Evolutionary conservation across 37 sponge, comb jelly and placozoan species (phyloP).

Genomic region (Chondrosia reniformis): DNA sequence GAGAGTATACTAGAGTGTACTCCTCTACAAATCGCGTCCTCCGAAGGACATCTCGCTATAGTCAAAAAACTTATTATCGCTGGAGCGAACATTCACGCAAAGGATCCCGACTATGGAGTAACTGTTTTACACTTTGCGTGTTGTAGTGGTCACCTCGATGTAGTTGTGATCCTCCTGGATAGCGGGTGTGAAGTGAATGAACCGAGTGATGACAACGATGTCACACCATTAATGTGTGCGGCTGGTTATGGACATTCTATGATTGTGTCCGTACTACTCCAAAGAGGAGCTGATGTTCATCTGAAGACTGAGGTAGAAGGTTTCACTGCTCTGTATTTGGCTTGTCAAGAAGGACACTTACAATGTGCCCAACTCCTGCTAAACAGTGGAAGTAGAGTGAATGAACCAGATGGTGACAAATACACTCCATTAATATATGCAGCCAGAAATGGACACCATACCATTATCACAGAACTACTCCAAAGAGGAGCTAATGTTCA

Average conservation of each 20-base stretch:
- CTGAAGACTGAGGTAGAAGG: neutral
- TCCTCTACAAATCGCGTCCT: too few species aligned
- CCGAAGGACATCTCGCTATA: too few species aligned
- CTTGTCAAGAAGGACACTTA: neutral
- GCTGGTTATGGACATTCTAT: neutral
- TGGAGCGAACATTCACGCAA: too few species aligned
- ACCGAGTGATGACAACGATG: neutral
- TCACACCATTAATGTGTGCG: neutral
- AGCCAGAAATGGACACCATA: too few species aligned
- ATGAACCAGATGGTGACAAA: too few species aligned
- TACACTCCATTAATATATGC: too few species aligned
- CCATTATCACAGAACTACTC: too few species aligned
- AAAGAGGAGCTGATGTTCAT: neutral
- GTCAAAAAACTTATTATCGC: too few species aligned
- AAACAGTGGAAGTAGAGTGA: too few species aligned
- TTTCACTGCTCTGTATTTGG: neutral
- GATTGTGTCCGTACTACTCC: neutral
- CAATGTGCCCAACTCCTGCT: neutral
- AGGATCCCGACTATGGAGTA: too few species aligned
- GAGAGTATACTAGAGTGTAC: too few species aligned
- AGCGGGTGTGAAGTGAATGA: neutral
- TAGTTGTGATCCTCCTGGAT: neutral
- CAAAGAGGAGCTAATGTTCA: too few species aligned
- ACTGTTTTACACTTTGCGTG: neutral
- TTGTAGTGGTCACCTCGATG: neutral